Conservation (phyloP, 2,888 invertebrate species). For the Drosophila diplacantha region DNA sequence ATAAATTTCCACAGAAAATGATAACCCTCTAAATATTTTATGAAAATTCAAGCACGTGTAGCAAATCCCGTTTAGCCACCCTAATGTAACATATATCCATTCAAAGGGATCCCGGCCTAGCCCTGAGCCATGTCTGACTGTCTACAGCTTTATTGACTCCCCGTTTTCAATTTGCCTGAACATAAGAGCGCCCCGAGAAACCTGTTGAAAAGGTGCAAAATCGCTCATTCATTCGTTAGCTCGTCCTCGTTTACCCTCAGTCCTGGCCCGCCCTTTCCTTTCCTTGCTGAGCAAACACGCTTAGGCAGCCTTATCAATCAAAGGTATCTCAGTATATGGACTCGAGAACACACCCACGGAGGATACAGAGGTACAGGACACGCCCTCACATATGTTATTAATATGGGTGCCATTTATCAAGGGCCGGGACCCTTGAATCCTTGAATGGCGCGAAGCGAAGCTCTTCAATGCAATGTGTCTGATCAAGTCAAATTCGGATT, state of each 20-base stretch:
- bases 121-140: constrained; percentile 42
- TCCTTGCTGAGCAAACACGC: constrained; percentile 55
- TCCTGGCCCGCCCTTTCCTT: background rate
- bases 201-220: constrained; percentile 71
- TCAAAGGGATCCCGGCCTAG: constrained; percentile 29
- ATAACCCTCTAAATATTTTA: constrained; percentile 3
- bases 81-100: constrained; percentile 12
- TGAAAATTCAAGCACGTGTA: background rate
- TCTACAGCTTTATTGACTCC: constrained; percentile 64
- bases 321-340: constrained; percentile 53
- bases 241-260: constrained; percentile 44
- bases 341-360: constrained; percentile 18
- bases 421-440: constrained; percentile 17
- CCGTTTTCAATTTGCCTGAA: constrained; percentile 64
- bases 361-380: constrained; percentile 15
- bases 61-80: constrained; percentile 8
- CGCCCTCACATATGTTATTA: constrained; percentile 57
- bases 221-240: constrained; percentile 44
- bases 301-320: constrained; percentile 71
- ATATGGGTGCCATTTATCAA: constrained; percentile 57
- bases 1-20: background rate
- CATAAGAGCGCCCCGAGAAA: constrained; percentile 38
- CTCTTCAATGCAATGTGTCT: constrained; percentile 40
- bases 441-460: constrained; percentile 25
- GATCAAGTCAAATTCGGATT: constrained; percentile 43